Evolutionary conservation across 2,888 invertebrate genomes (phyloP), one percentile per base, ranked within the genome.

Genomic region (Choreutis nemorana): DNA sequence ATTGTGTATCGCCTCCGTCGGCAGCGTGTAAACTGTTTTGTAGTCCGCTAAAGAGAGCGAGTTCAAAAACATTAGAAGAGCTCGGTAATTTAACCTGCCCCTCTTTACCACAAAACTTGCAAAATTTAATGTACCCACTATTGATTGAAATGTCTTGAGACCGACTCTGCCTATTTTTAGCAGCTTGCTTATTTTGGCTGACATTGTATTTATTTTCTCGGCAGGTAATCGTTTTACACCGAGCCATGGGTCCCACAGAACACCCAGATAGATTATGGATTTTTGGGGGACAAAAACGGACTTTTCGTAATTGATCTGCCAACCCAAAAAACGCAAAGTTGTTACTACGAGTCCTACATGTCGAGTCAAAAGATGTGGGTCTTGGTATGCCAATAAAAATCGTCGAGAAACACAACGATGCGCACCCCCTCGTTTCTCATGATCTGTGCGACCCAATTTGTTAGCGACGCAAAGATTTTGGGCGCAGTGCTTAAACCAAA

Each of bases 401-500:
- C 42, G 41, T 44, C 39, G 11, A 41, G 26, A n/a, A 39, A 42
- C 1, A 42, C 37, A 0, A 45, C 9, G 3, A 43, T 26, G 4
- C 42, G 25, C 4, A 43, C n/a, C 2, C 44, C 40, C 25, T 28
- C 29, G n/a, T 36, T 22, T 23, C 44, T 24, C 1, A 48, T 31
- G 3, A 26, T 31, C 18, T 40, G 37, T 0, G 37, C 42, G 12
- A 44, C 21, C 49, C 44, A 47, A 15, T 42, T 44, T 6, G 41
- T 40, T 2, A 46, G 13, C 2, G 26, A 23, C 0, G 42, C 37
- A 24, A 46, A 43, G 9, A 31, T 16, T 26, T 33, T 36, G 5
- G 40, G 38, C 1, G 38, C 39, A 9, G 39, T 32, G 9, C 30
- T 32, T 3, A 41, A 33, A 2, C 39, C 42, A 24, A 40, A 42